A percentile compares a stretch with the other conserved stretches of the same genome.
Evolutionary conservation across 2,888 invertebrate species (phyloP).

Genomic region (Uropetala carovei): DNA sequence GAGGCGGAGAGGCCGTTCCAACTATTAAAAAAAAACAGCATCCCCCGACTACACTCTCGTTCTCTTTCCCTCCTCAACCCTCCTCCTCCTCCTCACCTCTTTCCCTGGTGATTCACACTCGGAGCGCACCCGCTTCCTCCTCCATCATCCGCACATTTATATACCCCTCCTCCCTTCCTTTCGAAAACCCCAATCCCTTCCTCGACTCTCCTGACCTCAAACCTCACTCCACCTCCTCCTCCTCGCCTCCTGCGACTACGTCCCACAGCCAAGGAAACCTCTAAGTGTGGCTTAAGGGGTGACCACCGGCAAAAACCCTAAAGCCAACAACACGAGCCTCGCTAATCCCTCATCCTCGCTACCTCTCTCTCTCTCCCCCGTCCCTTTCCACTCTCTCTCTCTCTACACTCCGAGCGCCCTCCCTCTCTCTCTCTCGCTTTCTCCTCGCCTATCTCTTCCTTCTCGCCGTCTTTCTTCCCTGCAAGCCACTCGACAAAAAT

Average conservation of each 20-base stretch:
- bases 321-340: neutral
- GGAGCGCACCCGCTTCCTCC: neutral
- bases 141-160: neutral
- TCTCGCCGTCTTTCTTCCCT: neutral
- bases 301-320: neutral
- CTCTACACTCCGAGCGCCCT: neutral
- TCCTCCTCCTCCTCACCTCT: too few relatives aligned
- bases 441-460: neutral
- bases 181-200: neutral
- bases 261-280: slow-evolving; percentile 11
- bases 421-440: neutral
- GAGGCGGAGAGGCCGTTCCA: neutral
- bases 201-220: neutral
- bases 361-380: neutral
- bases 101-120: neutral
- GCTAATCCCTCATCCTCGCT: neutral
- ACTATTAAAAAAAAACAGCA: neutral
- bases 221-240: neutral
- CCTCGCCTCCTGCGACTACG: neutral
- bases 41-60: neutral
- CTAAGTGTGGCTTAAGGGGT: neutral
- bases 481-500: neutral
- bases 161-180: neutral
- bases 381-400: neutral
- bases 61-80: neutral